These are phyloP conservation scores for Rhagium mordax DNA, from an alignment of 2,888 invertebrate species.

Conservation along the genomic window DNA sequence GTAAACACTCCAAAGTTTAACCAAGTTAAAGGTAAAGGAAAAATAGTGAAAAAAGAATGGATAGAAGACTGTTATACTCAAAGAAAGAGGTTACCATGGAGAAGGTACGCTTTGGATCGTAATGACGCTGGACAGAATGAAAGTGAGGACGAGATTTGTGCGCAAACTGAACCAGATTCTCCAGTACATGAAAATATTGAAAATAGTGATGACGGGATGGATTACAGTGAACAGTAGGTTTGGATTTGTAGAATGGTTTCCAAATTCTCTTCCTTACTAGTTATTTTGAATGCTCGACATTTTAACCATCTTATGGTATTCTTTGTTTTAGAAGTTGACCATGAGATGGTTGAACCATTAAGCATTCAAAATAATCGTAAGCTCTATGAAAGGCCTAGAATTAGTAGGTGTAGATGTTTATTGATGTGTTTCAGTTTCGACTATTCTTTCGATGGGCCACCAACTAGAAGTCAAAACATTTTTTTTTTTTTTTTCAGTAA, in stretches of 20 bases:
- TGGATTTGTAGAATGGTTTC: no score
- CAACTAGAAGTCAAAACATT: no score
- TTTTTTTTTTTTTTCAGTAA: slow-evolving; percentile 43
- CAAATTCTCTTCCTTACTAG: no score
- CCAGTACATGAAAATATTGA: slow-evolving; percentile 24
- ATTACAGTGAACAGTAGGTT: slow-evolving; percentile 49
- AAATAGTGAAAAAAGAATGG: slow-evolving; percentile 84
- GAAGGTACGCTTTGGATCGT: slow-evolving; percentile 72
- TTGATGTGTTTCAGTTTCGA: no score
- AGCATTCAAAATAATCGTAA: no score
- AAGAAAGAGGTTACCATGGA: slow-evolving; percentile 79
- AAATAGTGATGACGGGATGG: slow-evolving; percentile 40
- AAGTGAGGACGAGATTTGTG: slow-evolving; percentile 73
- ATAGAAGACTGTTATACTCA: slow-evolving; percentile 76
- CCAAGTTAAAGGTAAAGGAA: slow-evolving; percentile 77
- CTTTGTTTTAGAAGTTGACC: no score
- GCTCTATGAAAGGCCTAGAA: no score
- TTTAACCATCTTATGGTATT: no score
- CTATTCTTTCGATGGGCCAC: no score
- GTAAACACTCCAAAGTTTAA: slow-evolving; percentile 90
- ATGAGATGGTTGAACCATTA: no score
- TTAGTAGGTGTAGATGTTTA: no score
- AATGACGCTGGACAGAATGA: slow-evolving; percentile 67
- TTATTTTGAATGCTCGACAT: no score
- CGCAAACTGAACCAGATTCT: slow-evolving; percentile 57